A percentile compares a stretch with the other conserved stretches of the same genome.
Conservation (phyloP, 2,113 vertebrate species). For the Anguilla japonica region DNA sequence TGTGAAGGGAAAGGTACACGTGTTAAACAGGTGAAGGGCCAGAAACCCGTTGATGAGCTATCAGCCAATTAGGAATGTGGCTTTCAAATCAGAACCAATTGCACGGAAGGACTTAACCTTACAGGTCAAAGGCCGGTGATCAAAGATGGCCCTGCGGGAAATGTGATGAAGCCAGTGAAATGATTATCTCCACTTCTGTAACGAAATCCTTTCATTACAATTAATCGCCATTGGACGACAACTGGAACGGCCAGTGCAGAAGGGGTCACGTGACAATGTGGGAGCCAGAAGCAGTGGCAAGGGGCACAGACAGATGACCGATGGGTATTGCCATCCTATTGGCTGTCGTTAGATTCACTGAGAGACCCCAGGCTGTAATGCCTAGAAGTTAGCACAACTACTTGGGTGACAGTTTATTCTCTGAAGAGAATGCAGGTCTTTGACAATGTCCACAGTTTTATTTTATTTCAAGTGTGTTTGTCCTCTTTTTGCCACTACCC, state of each 20-base stretch:
- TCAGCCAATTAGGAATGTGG: slow-evolving; percentile 32
- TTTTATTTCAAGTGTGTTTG: slow-evolving; percentile 14
- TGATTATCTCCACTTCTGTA: slow-evolving; percentile 12
- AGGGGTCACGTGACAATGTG: slow-evolving; percentile 31
- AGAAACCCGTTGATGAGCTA: not conserved
- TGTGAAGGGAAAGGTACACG: slow-evolving; percentile 17
- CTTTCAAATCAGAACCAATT: slow-evolving; percentile 35
- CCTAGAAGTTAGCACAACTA: not conserved
- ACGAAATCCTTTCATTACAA: slow-evolving; percentile 9
- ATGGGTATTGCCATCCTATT: slow-evolving; percentile 29
- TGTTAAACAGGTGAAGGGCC: slow-evolving; percentile 11
- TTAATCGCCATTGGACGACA: not conserved
- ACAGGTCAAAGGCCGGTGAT: slow-evolving; percentile 28
- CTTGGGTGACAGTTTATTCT: slow-evolving; percentile 19
- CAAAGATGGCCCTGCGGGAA: slow-evolving; percentile 34
- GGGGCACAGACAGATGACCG: slow-evolving; percentile 32
- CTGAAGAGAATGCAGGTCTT: slow-evolving; percentile 1
- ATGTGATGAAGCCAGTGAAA: slow-evolving; percentile 14
- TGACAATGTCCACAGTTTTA: slow-evolving; percentile 4
- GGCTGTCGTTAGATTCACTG: slow-evolving; percentile 3
- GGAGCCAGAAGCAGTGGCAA: slow-evolving; percentile 25
- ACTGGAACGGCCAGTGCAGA: slow-evolving; percentile 31
- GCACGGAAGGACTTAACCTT: slow-evolving; percentile 24
- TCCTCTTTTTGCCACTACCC: slow-evolving; percentile 22
- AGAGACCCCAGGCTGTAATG: not conserved